Percentiles rank a stretch among this genome's conserved stretches.
These are phyloP conservation scores for Cosmia pyralina DNA, from an alignment of 2,888 invertebrate genomes.

Conservation along the genomic window DNA sequence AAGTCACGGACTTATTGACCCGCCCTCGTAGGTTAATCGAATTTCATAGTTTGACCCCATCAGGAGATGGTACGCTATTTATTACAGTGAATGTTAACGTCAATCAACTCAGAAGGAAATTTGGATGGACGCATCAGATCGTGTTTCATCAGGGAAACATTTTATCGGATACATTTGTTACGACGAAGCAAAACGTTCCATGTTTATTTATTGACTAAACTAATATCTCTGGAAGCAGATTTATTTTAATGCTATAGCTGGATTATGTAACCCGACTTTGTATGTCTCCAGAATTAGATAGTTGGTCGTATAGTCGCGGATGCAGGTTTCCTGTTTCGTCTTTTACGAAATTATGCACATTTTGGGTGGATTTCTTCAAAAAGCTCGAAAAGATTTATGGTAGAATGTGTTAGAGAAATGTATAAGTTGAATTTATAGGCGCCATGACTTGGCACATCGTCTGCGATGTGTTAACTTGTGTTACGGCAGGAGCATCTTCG, in stretches of 20 bases:
- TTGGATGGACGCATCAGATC: conserved; percentile 70
- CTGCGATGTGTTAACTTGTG: conserved; percentile 72
- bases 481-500: conserved; percentile 62
- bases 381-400: conserved; percentile 62
- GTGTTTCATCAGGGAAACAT: conserved; percentile 74
- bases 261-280: conserved; percentile 61
- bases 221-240: conserved; percentile 64
- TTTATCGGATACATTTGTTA: conserved; percentile 70
- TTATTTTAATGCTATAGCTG: conserved; percentile 61
- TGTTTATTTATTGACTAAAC: conserved; percentile 63
- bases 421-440: conserved; percentile 60
- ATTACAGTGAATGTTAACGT: conserved; percentile 76
- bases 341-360: conserved; percentile 57
- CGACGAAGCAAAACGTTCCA: conserved; percentile 56
- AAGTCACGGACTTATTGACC: too few species aligned
- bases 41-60: conserved; percentile 77
- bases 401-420: conserved; percentile 42
- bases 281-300: conserved; percentile 65
- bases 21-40: conserved; percentile 82
- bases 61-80: conserved; percentile 76
- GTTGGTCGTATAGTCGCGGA: conserved; percentile 70
- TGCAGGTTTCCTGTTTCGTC: conserved; percentile 71
- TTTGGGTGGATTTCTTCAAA: conserved; percentile 63
- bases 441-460: conserved; percentile 53
- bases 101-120: conserved; percentile 74